phyloP scores from a whole-genome alignment of 2,113 vertebrate genomes.

The Pterophyllum scalare region DNA sequence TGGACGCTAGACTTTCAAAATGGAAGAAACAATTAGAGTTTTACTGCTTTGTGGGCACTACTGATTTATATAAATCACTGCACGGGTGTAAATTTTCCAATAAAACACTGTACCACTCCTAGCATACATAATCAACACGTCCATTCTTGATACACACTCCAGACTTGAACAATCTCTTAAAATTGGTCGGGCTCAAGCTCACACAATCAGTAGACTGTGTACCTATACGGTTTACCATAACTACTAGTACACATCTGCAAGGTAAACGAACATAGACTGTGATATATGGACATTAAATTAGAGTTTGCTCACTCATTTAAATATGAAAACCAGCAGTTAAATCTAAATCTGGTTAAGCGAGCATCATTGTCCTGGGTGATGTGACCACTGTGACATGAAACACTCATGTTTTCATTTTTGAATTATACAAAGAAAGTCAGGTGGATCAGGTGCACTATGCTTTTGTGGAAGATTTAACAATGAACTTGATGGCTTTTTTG shows the following conservation, averaged over 20 bases:
- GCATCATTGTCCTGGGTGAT: not conserved
- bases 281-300: constrained; percentile 2
- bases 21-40: constrained; percentile 86
- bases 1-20: constrained; percentile 85
- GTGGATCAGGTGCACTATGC: not conserved
- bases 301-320: constrained; percentile 23
- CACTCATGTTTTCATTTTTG: not conserved
- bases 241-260: constrained; percentile 41
- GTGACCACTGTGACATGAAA: not conserved
- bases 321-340: not conserved
- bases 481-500: constrained; percentile 46
- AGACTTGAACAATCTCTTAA: constrained; percentile 64
- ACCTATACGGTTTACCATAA: constrained; percentile 38
- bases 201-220: constrained; percentile 53
- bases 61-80: constrained; percentile 86
- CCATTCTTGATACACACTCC: constrained; percentile 57
- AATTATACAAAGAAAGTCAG: not conserved
- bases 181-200: constrained; percentile 62
- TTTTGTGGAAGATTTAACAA: constrained; percentile 6
- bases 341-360: not conserved
- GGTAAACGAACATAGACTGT: constrained; percentile 32
- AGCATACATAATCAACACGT: constrained; percentile 83
- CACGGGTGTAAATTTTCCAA: constrained; percentile 83
- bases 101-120: constrained; percentile 79
- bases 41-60: constrained; percentile 84